A percentile compares a stretch with the other conserved stretches of the same genome.
Evolutionary conservation across 2,888 invertebrate genomes (phyloP).

Genomic region (Tridacna gigas): DNA sequence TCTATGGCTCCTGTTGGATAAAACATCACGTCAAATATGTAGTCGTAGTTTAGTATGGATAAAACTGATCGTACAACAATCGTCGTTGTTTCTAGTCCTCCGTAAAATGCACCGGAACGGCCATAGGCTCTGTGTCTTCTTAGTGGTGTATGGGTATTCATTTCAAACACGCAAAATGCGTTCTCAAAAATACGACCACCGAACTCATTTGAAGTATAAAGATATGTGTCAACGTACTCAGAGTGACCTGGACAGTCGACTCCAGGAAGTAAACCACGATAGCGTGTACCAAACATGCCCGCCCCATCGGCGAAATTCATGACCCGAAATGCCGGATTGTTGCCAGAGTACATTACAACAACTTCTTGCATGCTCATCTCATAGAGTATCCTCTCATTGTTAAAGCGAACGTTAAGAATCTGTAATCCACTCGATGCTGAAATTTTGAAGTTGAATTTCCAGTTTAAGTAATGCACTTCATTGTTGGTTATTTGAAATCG

Average conservation of each 20-base stretch:
- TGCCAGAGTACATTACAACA: constrained; percentile 79
- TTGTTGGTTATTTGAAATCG: constrained; percentile 76
- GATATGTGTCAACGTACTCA: constrained; percentile 73
- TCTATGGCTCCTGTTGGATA: constrained; percentile 80
- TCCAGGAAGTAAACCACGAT: constrained; percentile 78
- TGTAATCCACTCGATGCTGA: constrained; percentile 78
- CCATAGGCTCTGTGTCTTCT: constrained; percentile 79
- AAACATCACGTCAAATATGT: constrained; percentile 80
- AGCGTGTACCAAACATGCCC: constrained; percentile 76
- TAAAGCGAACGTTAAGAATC: constrained; percentile 76
- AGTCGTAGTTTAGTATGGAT: constrained; percentile 81
- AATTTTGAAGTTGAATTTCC: constrained; percentile 78
- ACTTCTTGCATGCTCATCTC: constrained; percentile 83
- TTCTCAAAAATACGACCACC: constrained; percentile 72
- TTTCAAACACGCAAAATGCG: constrained; percentile 81
- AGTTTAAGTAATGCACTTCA: constrained; percentile 78
- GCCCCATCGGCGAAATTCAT: constrained; percentile 79
- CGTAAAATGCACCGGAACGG: constrained; percentile 76
- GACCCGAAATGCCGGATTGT: constrained; percentile 74
- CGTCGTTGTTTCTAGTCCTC: constrained; percentile 71
- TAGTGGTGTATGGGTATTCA: constrained; percentile 75
- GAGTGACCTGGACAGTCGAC: constrained; percentile 81
- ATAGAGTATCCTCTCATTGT: constrained; percentile 79
- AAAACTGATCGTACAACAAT: constrained; percentile 77
- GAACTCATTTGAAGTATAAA: constrained; percentile 74